A percentile compares a stretch with the other conserved stretches of the same genome.
These are phyloP conservation scores for Arrhopalites spinosus DNA, from an alignment of 2,888 invertebrate genomes.

Conservation along the genomic window DNA sequence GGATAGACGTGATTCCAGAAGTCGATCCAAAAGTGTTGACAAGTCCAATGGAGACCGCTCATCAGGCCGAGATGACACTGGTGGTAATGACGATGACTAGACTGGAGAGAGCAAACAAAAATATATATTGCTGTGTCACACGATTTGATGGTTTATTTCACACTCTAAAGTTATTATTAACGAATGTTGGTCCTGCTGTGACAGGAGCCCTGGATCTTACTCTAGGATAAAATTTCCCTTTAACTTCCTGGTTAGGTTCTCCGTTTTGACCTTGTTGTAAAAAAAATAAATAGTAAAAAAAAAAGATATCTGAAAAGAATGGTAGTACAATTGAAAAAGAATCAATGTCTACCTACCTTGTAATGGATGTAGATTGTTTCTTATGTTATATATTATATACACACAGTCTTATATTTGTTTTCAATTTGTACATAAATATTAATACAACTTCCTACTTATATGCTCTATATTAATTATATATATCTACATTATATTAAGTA, in stretches of 20 bases:
- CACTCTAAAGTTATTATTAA: too few species aligned
- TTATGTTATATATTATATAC: not conserved
- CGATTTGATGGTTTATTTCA: too few species aligned
- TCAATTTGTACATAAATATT: constrained; percentile 4
- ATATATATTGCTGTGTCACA: not conserved
- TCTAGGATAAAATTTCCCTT: too few species aligned
- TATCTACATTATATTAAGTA: not conserved
- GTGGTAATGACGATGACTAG: constrained; percentile 48
- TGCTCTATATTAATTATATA: not conserved
- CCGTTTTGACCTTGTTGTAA: too few species aligned
- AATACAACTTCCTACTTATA: constrained; percentile 11
- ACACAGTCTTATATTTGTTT: not conserved
- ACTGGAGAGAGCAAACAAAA: not conserved
- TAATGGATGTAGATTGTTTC: too few species aligned
- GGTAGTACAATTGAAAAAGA: too few species aligned
- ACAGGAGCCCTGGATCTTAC: too few species aligned
- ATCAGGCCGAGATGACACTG: constrained; percentile 36
- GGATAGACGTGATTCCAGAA: constrained; percentile 67
- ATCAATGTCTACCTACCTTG: too few species aligned
- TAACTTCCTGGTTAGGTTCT: too few species aligned
- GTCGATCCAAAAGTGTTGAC: constrained; percentile 61
- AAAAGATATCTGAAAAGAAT: too few species aligned
- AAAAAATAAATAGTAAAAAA: too few species aligned
- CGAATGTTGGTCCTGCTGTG: too few species aligned
- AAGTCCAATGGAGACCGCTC: constrained; percentile 61